phyloP scores from a whole-genome alignment of 2,797 vertebrate genomes.

The Eulemur rubriventer region DNA sequence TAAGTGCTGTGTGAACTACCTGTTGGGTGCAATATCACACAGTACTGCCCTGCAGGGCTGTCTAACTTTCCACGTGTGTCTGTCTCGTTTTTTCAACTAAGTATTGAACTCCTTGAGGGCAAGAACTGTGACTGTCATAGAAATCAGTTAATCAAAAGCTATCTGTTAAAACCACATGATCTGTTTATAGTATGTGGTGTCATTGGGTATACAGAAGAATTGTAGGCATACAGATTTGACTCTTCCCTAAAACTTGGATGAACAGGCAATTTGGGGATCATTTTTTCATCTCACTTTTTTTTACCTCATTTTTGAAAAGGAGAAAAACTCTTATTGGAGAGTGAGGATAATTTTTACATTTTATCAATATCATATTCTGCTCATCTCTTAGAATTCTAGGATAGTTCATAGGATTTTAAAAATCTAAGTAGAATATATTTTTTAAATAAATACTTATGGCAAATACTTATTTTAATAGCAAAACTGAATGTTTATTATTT shows the following conservation, averaged over 20 bases:
- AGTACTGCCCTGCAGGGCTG: not conserved
- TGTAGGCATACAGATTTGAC: not conserved
- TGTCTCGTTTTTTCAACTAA: not conserved
- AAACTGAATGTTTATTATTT: conserved; percentile 40
- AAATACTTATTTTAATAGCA: conserved; percentile 39
- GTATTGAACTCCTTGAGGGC: not conserved
- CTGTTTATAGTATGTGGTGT: not conserved
- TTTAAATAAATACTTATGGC: not conserved
- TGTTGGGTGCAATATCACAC: too few species aligned
- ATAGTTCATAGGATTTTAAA: conserved; percentile 12
- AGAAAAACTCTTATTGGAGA: not conserved
- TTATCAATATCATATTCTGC: not conserved
- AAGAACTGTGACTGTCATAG: not conserved
- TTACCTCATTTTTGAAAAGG: conserved; percentile 21
- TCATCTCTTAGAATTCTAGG: conserved; percentile 34
- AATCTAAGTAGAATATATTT: not conserved
- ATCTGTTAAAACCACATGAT: not conserved
- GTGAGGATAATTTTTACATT: not conserved
- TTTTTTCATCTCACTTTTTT: not conserved
- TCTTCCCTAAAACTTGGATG: not conserved
- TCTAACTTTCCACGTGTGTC: not conserved
- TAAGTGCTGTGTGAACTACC: not conserved
- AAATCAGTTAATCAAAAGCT: not conserved
- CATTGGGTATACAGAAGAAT: not conserved
- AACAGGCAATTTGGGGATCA: not conserved